Conservation (phyloP, 2,888 invertebrate genomes). For the Chaetogeoica ovagalla region DNA sequence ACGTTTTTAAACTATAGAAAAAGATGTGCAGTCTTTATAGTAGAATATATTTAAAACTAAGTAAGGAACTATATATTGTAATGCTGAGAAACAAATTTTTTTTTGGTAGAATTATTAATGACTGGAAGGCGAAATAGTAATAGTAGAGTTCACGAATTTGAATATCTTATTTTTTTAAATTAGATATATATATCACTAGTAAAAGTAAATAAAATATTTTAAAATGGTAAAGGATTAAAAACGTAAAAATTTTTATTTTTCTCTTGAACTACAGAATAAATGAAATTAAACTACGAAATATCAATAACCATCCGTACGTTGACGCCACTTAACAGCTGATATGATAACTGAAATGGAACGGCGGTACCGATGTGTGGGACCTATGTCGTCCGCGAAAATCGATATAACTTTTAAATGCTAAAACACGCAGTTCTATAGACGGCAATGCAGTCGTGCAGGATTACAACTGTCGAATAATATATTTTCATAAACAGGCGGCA, state of each 20-base stretch:
- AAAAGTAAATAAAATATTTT: too few relatives aligned
- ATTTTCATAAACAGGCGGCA: neutral
- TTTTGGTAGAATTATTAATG: constrained; percentile 13
- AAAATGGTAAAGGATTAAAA: too few relatives aligned
- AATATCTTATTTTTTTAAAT: too few relatives aligned
- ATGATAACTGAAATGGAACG: constrained; percentile 10
- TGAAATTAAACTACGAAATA: constrained; percentile 8
- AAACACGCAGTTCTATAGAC: neutral
- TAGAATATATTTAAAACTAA: neutral
- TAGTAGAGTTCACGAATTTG: neutral
- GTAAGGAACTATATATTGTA: constrained; percentile 37
- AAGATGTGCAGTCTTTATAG: constrained; percentile 9
- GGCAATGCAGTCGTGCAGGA: constrained; percentile 1
- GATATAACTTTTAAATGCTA: neutral
- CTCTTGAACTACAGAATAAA: too few relatives aligned
- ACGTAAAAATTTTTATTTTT: too few relatives aligned
- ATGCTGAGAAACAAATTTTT: constrained; percentile 15
- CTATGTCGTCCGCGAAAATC: neutral
- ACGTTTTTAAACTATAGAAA: constrained; percentile 18
- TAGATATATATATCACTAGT: too few relatives aligned
- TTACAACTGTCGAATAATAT: constrained; percentile 22
- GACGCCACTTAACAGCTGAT: constrained; percentile 19
- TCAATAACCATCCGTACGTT: neutral
- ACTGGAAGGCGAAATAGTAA: neutral
- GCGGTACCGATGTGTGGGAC: neutral